Percentiles rank a stretch among this genome's conserved stretches.
These are phyloP conservation scores for Papilio aristodemus DNA, from an alignment of 1,140 invertebrate species.

Conservation along the genomic window DNA sequence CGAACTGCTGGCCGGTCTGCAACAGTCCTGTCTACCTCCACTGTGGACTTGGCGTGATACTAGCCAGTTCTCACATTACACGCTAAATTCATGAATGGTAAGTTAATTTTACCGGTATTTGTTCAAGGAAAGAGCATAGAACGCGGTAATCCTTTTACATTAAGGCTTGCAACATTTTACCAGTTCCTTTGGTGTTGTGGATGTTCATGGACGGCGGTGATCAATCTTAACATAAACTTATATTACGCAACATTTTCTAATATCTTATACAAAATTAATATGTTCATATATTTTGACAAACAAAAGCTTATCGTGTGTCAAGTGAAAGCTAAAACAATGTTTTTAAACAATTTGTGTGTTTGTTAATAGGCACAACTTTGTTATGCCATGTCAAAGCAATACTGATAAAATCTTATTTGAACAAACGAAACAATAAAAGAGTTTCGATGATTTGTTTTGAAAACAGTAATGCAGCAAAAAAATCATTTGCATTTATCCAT, in stretches of 20 bases:
- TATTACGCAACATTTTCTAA: not conserved
- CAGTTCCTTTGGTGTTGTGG: too few relatives aligned
- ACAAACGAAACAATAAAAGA: not conserved
- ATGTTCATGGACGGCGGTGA: too few relatives aligned
- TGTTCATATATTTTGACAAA: not conserved
- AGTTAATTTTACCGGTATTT: conserved; percentile 40
- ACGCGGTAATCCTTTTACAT: too few relatives aligned
- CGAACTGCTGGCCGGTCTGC: conserved; percentile 71
- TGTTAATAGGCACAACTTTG: not conserved
- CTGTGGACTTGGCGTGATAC: conserved; percentile 75
- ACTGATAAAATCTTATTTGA: conserved; percentile 3
- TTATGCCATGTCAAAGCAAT: not conserved
- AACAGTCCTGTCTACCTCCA: conserved; percentile 71
- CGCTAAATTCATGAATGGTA: conserved; percentile 78
- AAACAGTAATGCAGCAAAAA: not conserved
- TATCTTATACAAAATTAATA: not conserved
- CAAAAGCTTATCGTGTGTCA: not conserved
- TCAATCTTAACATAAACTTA: too few relatives aligned
- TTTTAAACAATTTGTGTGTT: not conserved
- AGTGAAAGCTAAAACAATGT: too few relatives aligned
- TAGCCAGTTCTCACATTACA: conserved; percentile 76
- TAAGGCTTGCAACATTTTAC: too few relatives aligned
- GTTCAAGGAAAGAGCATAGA: not conserved
- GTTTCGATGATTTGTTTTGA: not conserved
- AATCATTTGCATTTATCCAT: too few relatives aligned